These are phyloP conservation scores for Phocides pigmalion DNA, from an alignment of 1,140 invertebrate genomes.

Conservation along the genomic window DNA sequence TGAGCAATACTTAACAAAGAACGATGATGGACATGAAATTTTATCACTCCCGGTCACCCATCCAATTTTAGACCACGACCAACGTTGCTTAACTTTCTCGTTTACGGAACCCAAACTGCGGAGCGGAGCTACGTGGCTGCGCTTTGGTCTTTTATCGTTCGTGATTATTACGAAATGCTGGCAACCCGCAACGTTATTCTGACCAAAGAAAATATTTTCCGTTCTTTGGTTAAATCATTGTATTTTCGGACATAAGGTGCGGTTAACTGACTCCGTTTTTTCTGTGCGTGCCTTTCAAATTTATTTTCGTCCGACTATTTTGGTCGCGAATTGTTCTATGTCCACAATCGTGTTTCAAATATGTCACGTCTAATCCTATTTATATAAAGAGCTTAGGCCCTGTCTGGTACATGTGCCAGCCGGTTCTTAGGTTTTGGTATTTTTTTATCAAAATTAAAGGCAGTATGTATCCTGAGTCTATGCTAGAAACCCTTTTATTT, in stretches of 20 bases:
- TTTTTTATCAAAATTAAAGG: no score
- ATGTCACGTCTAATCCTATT: slow-evolving; percentile 4
- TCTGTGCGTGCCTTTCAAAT: slow-evolving; percentile 27
- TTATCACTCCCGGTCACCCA: no score
- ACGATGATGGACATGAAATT: no score
- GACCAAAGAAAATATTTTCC: slow-evolving; percentile 4
- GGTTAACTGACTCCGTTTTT: slow-evolving; percentile 10
- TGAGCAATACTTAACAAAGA: no score
- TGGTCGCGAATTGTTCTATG: slow-evolving; percentile 26
- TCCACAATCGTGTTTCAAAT: slow-evolving; percentile 34
- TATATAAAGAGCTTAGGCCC: background rate
- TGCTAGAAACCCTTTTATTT: no score
- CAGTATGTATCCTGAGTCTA: no score
- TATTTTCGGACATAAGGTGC: slow-evolving; percentile 13
- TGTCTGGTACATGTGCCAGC: no score
- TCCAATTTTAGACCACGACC: no score
- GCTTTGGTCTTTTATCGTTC: background rate
- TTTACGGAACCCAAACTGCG: no score
- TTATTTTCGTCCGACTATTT: slow-evolving; percentile 40
- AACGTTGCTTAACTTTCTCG: no score
- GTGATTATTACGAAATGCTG: slow-evolving; percentile 1
- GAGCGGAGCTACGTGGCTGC: background rate
- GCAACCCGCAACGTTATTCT: background rate
- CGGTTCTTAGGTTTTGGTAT: no score
- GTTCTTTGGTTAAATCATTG: slow-evolving; percentile 15